A percentile compares a stretch with the other conserved stretches of the same genome.
Conservation (phyloP, 2,888 invertebrate genomes). For the Lasioglossum lativentre region DNA sequence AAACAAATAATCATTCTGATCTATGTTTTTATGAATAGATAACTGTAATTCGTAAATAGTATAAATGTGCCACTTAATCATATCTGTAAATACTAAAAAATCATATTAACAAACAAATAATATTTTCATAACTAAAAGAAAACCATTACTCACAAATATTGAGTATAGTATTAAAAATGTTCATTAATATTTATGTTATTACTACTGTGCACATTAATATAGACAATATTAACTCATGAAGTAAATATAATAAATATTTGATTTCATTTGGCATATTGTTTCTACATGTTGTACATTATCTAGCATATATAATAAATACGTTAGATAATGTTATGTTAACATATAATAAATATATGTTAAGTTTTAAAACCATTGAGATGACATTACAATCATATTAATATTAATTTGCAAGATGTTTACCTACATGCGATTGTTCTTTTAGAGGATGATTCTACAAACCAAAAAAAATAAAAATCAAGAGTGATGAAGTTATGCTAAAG, state of each 20-base stretch:
- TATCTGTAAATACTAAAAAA: background rate
- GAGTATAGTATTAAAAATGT: background rate
- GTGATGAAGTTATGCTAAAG: background rate
- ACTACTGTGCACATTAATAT: background rate
- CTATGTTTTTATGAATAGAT: background rate
- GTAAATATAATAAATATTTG: background rate
- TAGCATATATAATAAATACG: background rate
- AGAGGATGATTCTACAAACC: background rate
- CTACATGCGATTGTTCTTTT: background rate
- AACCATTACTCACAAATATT: background rate
- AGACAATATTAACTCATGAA: background rate
- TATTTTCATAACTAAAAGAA: background rate
- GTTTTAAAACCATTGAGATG: background rate
- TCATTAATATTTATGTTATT: background rate
- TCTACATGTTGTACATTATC: background rate
- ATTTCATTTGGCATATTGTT: conserved; percentile 7
- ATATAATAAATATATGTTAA: background rate
- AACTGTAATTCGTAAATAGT: background rate
- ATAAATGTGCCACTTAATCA: background rate
- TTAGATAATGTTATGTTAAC: background rate
- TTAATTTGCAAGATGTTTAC: background rate
- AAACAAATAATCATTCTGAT: background rate
- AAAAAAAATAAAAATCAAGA: background rate
- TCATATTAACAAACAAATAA: background rate
- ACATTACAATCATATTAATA: background rate